Base-by-base conservation (phyloP, 2,888 invertebrate species). In the Lampropteryx suffumata region DNA sequence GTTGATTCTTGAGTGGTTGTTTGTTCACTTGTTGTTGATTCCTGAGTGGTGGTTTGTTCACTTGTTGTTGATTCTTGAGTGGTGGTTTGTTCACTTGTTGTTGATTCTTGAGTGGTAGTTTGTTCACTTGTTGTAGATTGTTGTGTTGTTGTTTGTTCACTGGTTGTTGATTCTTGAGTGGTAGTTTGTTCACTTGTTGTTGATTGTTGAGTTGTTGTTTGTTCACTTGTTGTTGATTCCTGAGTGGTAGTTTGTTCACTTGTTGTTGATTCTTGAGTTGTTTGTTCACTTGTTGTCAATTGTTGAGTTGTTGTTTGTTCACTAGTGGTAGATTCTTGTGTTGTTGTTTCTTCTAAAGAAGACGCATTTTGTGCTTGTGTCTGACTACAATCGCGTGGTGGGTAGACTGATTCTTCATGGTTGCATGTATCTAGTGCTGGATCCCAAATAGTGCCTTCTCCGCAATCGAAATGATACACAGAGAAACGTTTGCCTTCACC, bases 361-460 rank as follows among this genome's bases (percentile, higher is more conserved):
- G 51, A 53, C 46, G 55, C 33, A 63, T 52, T 64, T 76, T 62
- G 64, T 70, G 75, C 67, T 75, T 63, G 65, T 71, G 68, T 57
- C 14, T 78, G 71, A 61, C 76, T 83, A 57, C 91, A 91, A 56
- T 84, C 74, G 21, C 91, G 77, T 40, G 82, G 84, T n/a, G 93
- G 93, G 67, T 93, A 92, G 10, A 94, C 92, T 5, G 93, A 92
- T 50, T 92, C 91, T 59, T 92, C 92, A 65, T 94, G 87, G 74
- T 95, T 95, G 71, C 95, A 95, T 1, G 93, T 92, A 57, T 91
- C 91, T 40, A 94, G 72, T 37, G 91, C 89, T 17, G 93, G 92
- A 79, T 95, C 95, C 90, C 94, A 95, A 59, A 95, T 94, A 0
- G 95, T 95, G 24, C 94, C 94, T 53, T 92, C 91, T 9, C 92